phyloP scores from a whole-genome alignment of 2,888 invertebrate genomes.

The Lycophotia porphyrea region DNA sequence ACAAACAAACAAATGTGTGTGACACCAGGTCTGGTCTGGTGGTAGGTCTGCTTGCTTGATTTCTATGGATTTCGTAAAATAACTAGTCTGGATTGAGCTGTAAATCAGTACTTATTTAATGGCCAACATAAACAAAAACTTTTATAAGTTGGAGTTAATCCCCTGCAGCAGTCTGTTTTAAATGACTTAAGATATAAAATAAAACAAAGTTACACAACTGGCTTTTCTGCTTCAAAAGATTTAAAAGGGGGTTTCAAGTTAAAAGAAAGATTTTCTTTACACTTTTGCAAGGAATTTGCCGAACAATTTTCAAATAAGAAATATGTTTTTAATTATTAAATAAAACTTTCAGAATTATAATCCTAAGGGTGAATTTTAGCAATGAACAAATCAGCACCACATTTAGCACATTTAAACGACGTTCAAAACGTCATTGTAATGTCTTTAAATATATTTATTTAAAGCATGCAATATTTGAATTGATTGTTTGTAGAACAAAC shows the following conservation, averaged over 20 bases:
- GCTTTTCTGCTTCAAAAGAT: conserved; percentile 13
- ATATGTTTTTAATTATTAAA: background rate
- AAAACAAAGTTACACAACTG: conserved; percentile 18
- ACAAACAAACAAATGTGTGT: too few species aligned
- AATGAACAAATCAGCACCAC: background rate
- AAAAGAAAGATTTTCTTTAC: conserved; percentile 7
- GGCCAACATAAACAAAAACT: conserved; percentile 30
- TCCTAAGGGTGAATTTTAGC: background rate
- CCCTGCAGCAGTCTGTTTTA: conserved; percentile 23
- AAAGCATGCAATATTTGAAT: too few species aligned
- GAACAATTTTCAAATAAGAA: background rate
- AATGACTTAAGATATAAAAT: conserved; percentile 21
- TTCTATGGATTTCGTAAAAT: background rate
- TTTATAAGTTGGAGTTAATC: conserved; percentile 3
- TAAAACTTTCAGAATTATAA: background rate
- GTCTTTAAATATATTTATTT: background rate
- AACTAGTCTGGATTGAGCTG: background rate
- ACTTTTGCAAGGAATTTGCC: background rate
- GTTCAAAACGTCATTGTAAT: background rate
- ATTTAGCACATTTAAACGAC: background rate
- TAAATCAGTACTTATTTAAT: conserved; percentile 5
- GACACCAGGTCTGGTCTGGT: too few species aligned
- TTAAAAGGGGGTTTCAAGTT: conserved; percentile 1
- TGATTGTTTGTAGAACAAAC: background rate
- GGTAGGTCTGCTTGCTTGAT: background rate